Percentiles rank a stretch among this genome's conserved stretches.
These are phyloP conservation scores for Lymantria monacha DNA, from an alignment of 2,888 invertebrate genomes.

Conservation along the genomic window DNA sequence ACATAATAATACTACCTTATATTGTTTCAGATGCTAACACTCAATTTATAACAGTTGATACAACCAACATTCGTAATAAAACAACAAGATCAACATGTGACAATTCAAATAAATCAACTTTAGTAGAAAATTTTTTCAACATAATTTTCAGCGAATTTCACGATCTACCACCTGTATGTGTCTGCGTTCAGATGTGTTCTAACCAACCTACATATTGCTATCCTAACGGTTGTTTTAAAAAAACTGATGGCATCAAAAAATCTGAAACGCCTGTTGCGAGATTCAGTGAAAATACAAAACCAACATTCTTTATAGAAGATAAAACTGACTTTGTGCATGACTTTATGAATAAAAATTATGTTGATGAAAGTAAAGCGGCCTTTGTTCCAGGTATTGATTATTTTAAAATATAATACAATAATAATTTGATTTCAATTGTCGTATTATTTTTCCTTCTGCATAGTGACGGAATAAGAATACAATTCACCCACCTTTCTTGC, in stretches of 20 bases:
- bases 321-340: slow-evolving; percentile 43
- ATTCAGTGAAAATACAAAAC: slow-evolving; percentile 32
- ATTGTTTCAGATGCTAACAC: slow-evolving; percentile 38
- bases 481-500: no score
- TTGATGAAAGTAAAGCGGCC: slow-evolving; percentile 23
- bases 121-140: slow-evolving; percentile 66
- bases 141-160: slow-evolving; percentile 65
- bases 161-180: slow-evolving; percentile 54
- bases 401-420: not conserved
- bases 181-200: slow-evolving; percentile 66
- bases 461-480: no score
- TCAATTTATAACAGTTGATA: slow-evolving; percentile 30
- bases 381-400: not conserved
- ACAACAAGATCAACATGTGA: slow-evolving; percentile 37
- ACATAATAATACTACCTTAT: not conserved
- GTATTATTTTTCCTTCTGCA: no score
- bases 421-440: no score
- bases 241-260: slow-evolving; percentile 29
- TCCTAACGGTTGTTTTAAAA: slow-evolving; percentile 63
- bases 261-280: slow-evolving; percentile 22
- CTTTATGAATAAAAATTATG: slow-evolving; percentile 35
- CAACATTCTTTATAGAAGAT: slow-evolving; percentile 48
- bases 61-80: slow-evolving; percentile 13
- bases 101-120: slow-evolving; percentile 29
- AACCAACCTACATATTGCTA: slow-evolving; percentile 67